Conservation (phyloP, 2,113 vertebrate species). For the Heterochromis multidens region DNA sequence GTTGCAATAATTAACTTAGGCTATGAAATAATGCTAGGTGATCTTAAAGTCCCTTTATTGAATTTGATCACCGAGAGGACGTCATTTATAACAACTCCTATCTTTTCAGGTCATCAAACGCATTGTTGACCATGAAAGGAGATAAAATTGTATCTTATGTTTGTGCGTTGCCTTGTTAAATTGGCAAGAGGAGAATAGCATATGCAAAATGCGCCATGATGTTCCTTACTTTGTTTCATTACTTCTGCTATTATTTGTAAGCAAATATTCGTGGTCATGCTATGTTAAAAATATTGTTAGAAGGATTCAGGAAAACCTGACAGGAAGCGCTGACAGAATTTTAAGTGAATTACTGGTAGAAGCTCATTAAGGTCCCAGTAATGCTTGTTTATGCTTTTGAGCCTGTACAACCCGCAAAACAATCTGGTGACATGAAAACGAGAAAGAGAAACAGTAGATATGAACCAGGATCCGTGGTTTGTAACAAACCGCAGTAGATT, state of each 20-base stretch:
- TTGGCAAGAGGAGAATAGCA: not conserved
- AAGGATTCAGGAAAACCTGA: not conserved
- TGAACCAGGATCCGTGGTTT: not conserved
- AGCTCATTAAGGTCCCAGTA: not conserved
- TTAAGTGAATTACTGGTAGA: not conserved
- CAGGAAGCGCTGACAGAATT: not conserved
- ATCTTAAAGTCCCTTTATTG: conserved; percentile 3
- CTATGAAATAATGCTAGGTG: not conserved
- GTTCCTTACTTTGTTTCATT: not conserved
- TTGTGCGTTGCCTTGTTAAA: conserved; percentile 38
- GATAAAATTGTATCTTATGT: conserved; percentile 10
- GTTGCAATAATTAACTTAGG: not conserved
- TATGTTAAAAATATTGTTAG: not conserved
- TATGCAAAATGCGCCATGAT: conserved; percentile 21
- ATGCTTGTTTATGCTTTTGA: not conserved
- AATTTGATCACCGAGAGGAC: conserved; percentile 16
- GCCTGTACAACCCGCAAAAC: not conserved
- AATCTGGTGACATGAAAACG: not conserved
- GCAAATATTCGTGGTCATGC: not conserved
- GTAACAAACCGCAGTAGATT: not conserved
- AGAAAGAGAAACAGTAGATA: not conserved
- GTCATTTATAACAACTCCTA: conserved; percentile 24
- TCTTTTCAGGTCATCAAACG: conserved; percentile 41
- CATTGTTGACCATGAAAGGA: conserved; percentile 31
- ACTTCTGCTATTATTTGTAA: not conserved